Base-by-base conservation (phyloP, 2,797 vertebrate genomes). In the Diplodus puntazzo region DNA sequence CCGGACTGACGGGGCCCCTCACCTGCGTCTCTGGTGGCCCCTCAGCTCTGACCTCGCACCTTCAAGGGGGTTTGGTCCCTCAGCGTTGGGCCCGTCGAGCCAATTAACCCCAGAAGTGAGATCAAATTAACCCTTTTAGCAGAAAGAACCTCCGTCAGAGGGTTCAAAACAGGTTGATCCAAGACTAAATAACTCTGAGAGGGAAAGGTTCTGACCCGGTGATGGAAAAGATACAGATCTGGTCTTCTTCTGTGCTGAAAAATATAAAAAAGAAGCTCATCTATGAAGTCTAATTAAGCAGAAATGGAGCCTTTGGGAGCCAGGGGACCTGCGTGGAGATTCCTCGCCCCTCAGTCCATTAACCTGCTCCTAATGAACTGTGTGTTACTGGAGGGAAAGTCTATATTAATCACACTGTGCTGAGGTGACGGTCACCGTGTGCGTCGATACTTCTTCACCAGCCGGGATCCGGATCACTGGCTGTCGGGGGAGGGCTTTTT, bases 281-380 rank as follows among this genome's bases (percentile, higher is more conserved):
- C 74, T 81, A 58, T 76, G 34, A 30, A 77, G 69, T 84, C 76
- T 81, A 91, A 90, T 89, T 91, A 89, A 85, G 84, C 72, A 75
- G 60, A 83, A 88, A 83, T 73, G 8, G 69, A 87, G 79, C 76
- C 18, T 39, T 58, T 71, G 72, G 65, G 85, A 78, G 75, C 67
- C 68, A 16, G 72, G 83, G 77, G 87, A 85, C 66, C 81, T 27
- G 64, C 20, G 5, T 53, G 20, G 64, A 30, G 76, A 78, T 81
- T 82, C 84, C 64, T 49, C 23, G 67, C 69, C 87, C 81, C 84
- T 81, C 85, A 87, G 82, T 76, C 82, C 86, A 88, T 92, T 92
- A 91, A 88, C 82, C 79, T 87, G 86, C 83, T 78, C 68, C 73
- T 89, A 89, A 92, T 91, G 87, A 91, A 90, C 89, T 85, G 87